Percentiles rank a stretch among this genome's conserved stretches.
These are phyloP conservation scores for Marisa cornuarietis DNA, from an alignment of 1,140 invertebrate species.

Conservation along the genomic window DNA sequence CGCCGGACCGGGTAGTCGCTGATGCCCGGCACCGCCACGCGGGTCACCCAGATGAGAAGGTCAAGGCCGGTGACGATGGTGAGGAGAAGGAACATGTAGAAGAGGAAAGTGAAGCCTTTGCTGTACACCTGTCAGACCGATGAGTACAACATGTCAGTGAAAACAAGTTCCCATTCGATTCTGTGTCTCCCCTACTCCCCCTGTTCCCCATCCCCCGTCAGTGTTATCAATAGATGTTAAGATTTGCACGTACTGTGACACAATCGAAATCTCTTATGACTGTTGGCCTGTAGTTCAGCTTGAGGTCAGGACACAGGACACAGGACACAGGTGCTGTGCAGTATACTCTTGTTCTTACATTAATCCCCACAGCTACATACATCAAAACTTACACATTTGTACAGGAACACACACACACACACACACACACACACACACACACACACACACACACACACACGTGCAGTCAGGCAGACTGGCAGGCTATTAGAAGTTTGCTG, in stretches of 20 bases:
- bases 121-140: neutral
- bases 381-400: neutral
- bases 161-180: too few relatives aligned
- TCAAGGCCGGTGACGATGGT: neutral
- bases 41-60: neutral
- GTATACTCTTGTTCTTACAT: too few relatives aligned
- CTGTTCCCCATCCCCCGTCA: too few relatives aligned
- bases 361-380: neutral
- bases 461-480: neutral
- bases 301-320: too few relatives aligned
- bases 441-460: slow-evolving; percentile 1
- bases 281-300: too few relatives aligned
- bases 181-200: too few relatives aligned
- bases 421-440: slow-evolving; percentile 10
- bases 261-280: too few relatives aligned
- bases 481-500: neutral
- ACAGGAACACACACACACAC: neutral
- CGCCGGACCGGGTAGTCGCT: neutral
- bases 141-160: too few relatives aligned
- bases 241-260: too few relatives aligned
- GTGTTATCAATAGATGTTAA: too few relatives aligned
- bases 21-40: neutral
- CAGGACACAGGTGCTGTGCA: too few relatives aligned
- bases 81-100: slow-evolving; percentile 21
- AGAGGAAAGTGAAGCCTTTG: slow-evolving; percentile 23